Evolutionary conservation across 2,113 vertebrate species (phyloP), one percentile per base, ranked within the genome.

Genomic region (Dendropsophus ebraccatus): DNA sequence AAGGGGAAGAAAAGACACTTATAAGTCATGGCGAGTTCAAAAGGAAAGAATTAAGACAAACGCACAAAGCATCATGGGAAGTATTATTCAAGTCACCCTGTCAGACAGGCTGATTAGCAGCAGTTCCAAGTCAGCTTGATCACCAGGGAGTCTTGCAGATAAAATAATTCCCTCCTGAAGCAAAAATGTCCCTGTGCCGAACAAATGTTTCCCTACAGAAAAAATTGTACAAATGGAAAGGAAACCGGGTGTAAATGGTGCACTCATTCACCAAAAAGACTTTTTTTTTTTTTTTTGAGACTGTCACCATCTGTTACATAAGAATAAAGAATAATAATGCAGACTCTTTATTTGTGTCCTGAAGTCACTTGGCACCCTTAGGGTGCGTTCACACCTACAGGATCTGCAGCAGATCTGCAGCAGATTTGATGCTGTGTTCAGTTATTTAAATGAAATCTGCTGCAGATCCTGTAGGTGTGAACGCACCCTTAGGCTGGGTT

Each of bases 61-160:
- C 90, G 89, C 93, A 91, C 92, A 92, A 94, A 92, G 94, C 92
- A 94, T 94, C 92, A 94, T 91, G 93, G 93, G 93, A 95, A 93
- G 90, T 91, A 90, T 92, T 94, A 94, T 95, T 95, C 94, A 95
- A 94, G 92, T 88, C 91, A 78, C 93, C 92, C 90, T 91, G 93
- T 94, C 93, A 92, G 90, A 94, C 93, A 94, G 92, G 91, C 93
- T 94, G 93, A 95, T 95, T 94, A 95, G 93, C 92, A 93, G 91
- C 90, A 90, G 91, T 91, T 93, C 92, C 92, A 92, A 94, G 93
- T 93, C 89, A 89, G 92, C 89, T 90, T 92, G 91, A 95, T 95
- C 94, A 95, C 94, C 93, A 94, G 94, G 94, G 94, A 94, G 93
- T 94, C 94, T 93, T 87, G 90, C 91, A 92, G 93, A 94, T 93